Conservation (phyloP, 1,140 invertebrate species). For the Glomeris maerens region DNA sequence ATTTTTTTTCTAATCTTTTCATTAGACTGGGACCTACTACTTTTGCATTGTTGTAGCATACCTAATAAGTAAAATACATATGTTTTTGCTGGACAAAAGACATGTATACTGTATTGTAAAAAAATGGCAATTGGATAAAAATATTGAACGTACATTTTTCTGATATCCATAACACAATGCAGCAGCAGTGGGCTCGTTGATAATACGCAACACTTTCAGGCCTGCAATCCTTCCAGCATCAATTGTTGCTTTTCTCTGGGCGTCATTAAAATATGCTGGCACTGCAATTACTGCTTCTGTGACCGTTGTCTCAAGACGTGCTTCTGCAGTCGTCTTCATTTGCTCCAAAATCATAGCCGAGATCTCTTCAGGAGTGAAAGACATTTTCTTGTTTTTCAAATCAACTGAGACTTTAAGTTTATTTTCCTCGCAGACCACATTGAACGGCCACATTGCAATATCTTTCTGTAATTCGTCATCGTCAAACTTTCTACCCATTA, state of each 20-base stretch:
- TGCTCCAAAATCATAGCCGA: slow-evolving; percentile 48
- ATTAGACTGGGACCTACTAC: no score
- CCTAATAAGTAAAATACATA: no score
- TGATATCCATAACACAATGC: slow-evolving; percentile 72
- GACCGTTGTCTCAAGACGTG: slow-evolving; percentile 77
- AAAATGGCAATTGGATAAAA: no score
- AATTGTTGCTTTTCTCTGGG: slow-evolving; percentile 55
- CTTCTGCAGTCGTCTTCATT: slow-evolving; percentile 87
- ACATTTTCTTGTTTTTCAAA: slow-evolving; percentile 30
- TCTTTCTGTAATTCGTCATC: slow-evolving; percentile 77
- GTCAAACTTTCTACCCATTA: slow-evolving; percentile 87
- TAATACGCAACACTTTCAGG: slow-evolving; percentile 49
- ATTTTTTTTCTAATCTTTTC: no score
- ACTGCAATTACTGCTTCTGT: slow-evolving; percentile 65
- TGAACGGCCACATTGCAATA: slow-evolving; percentile 96
- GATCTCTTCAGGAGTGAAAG: slow-evolving; percentile 35
- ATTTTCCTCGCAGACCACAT: slow-evolving; percentile 64
- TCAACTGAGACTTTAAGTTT: slow-evolving; percentile 63
- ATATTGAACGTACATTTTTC: no score
- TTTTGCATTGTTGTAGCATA: no score
- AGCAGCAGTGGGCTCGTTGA: slow-evolving; percentile 62
- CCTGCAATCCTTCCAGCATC: slow-evolving; percentile 55
- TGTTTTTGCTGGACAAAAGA: no score
- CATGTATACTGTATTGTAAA: no score
- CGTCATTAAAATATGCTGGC: slow-evolving; percentile 56